These are phyloP conservation scores for Campaea margaritaria DNA, from an alignment of 2,888 invertebrate genomes.

Conservation along the genomic window DNA sequence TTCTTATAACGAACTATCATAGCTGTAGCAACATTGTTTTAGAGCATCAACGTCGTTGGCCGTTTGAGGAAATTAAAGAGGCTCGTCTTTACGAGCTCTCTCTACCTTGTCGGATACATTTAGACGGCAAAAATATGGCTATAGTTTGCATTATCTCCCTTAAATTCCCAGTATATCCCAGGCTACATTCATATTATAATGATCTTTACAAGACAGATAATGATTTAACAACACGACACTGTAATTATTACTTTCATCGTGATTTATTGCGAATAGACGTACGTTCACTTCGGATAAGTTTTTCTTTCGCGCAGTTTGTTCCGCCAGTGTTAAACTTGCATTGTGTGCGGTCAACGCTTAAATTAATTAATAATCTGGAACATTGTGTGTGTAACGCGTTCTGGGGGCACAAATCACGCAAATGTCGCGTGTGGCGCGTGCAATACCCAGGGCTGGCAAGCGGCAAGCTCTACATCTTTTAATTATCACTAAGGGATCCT, in stretches of 20 bases:
- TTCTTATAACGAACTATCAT: constrained; percentile 34
- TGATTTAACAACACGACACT: no score
- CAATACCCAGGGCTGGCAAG: constrained; percentile 19
- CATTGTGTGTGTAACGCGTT: constrained; percentile 42
- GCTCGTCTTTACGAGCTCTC: no score
- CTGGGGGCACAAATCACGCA: constrained; percentile 42
- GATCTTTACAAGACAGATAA: no score
- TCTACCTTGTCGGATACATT: no score
- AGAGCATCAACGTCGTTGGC: not conserved
- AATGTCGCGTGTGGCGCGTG: constrained; percentile 40
- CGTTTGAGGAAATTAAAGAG: no score
- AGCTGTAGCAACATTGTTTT: not conserved
- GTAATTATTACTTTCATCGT: constrained; percentile 41
- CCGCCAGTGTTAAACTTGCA: constrained; percentile 34
- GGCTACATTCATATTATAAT: no score
- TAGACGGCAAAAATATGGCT: no score
- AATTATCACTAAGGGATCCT: no score
- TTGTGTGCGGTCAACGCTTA: constrained; percentile 38
- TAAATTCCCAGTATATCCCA: no score
- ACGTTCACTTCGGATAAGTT: constrained; percentile 35
- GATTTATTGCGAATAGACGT: constrained; percentile 31
- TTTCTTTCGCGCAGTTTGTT: constrained; percentile 39
- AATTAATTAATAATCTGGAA: constrained; percentile 46
- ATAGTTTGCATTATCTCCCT: no score
- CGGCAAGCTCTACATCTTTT: not conserved